Percentiles rank a stretch among this genome's conserved stretches.
These are phyloP conservation scores for Etheostoma spectabile DNA, from an alignment of 2,113 vertebrate genomes.

Conservation along the genomic window DNA sequence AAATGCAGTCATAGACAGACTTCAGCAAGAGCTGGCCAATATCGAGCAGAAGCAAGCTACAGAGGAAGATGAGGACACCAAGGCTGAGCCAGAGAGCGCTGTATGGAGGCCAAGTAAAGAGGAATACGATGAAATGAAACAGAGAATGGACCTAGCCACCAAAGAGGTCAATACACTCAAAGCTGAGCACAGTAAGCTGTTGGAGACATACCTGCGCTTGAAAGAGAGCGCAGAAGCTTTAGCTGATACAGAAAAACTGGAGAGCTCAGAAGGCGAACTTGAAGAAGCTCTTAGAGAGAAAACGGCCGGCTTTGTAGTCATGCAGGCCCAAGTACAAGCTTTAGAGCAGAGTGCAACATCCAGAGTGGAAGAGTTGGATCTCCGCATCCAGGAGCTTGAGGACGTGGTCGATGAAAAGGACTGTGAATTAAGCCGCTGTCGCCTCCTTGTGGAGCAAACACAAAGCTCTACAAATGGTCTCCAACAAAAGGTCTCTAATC, in stretches of 20 bases:
- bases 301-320: slow-evolving; percentile 74
- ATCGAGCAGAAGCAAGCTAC: slow-evolving; percentile 86
- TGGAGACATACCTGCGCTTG: slow-evolving; percentile 64
- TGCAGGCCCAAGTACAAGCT: slow-evolving; percentile 80
- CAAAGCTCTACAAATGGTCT: slow-evolving; percentile 81
- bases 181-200: slow-evolving; percentile 71
- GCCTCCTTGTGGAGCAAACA: slow-evolving; percentile 82
- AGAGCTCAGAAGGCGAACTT: slow-evolving; percentile 51
- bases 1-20: slow-evolving; percentile 93
- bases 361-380: slow-evolving; percentile 74
- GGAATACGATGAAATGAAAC: slow-evolving; percentile 85
- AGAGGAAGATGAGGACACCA: slow-evolving; percentile 80
- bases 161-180: slow-evolving; percentile 84
- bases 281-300: slow-evolving; percentile 79
- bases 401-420: slow-evolving; percentile 84
- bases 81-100: slow-evolving; percentile 73
- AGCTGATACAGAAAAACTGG: slow-evolving; percentile 46
- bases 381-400: slow-evolving; percentile 84
- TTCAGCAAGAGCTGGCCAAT: slow-evolving; percentile 91
- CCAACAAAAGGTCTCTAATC: slow-evolving; percentile 77
- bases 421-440: slow-evolving; percentile 81
- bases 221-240: slow-evolving; percentile 63
- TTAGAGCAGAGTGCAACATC: slow-evolving; percentile 82
- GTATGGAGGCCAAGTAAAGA: slow-evolving; percentile 69
- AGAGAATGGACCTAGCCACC: slow-evolving; percentile 81